Evolutionary conservation across 2,888 invertebrate species (phyloP).

Genomic region (Atherix ibis): DNA sequence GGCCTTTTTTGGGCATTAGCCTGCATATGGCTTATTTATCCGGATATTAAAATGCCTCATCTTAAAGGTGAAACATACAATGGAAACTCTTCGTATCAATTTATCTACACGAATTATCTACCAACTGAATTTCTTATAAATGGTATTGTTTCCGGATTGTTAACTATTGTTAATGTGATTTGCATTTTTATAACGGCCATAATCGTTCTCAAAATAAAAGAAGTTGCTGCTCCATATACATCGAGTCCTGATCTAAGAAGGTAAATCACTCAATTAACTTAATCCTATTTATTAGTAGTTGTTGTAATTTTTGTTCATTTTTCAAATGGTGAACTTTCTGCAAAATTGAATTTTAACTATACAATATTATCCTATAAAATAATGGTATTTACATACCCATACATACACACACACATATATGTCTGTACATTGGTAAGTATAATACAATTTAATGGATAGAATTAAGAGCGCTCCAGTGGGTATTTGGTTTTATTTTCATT

Average conservation of each 20-base stretch:
- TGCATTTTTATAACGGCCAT: slow-evolving; percentile 71
- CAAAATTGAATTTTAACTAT: not conserved
- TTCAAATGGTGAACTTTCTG: not conserved
- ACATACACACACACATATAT: too few species aligned
- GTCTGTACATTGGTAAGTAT: too few species aligned
- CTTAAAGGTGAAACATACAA: slow-evolving; percentile 47
- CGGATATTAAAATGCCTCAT: slow-evolving; percentile 51
- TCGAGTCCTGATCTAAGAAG: slow-evolving; percentile 55
- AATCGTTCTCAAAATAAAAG: slow-evolving; percentile 67
- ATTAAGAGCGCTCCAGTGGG: too few species aligned
- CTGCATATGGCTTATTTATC: slow-evolving; percentile 54
- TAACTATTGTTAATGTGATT: slow-evolving; percentile 67
- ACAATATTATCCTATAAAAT: too few species aligned
- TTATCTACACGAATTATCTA: slow-evolving; percentile 55
- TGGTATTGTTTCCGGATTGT: slow-evolving; percentile 61
- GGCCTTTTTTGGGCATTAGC: slow-evolving; percentile 59
- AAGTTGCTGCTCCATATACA: slow-evolving; percentile 66
- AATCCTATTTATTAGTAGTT: not conserved
- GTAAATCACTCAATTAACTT: slow-evolving; percentile 25
- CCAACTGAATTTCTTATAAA: slow-evolving; percentile 62
- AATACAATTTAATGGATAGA: too few species aligned
- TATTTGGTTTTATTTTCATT: too few species aligned
- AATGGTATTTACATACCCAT: too few species aligned
- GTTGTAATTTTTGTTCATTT: not conserved
- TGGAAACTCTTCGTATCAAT: slow-evolving; percentile 46